Conservation (phyloP, 2,113 vertebrate genomes). For the Dendropsophus ebraccatus region DNA sequence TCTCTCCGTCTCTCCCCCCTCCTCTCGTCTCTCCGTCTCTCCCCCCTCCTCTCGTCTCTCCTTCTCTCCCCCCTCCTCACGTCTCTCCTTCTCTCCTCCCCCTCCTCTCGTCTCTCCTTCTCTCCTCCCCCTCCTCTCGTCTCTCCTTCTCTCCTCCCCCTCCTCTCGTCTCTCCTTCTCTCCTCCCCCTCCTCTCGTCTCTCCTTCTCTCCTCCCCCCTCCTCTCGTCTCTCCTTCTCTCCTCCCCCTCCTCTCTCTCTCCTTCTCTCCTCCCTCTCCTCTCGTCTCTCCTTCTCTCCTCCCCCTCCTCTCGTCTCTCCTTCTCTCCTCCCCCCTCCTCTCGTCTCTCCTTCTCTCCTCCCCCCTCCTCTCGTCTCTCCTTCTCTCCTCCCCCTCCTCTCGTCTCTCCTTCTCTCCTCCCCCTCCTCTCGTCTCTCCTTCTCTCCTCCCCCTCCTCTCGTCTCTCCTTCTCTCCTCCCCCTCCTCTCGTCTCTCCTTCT, state of each 20-base stretch:
- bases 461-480: no score
- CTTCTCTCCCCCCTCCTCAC: background rate
- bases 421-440: no score
- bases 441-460: no score
- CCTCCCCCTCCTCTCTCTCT: background rate
- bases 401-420: background rate
- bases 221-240: background rate
- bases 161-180: constrained; percentile 20
- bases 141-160: background rate
- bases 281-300: background rate
- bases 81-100: background rate
- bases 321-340: background rate
- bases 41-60: background rate
- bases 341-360: background rate
- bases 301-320: constrained; percentile 9
- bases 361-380: background rate
- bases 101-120: background rate
- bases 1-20: no score
- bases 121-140: background rate
- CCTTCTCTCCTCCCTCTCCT: constrained; percentile 39
- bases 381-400: no score
- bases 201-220: constrained; percentile 40
- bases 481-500: no score
- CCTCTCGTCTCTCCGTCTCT: background rate
- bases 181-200: no score